Conservation (phyloP, 1,140 invertebrate species). For the Archegozetes longisetosus region DNA sequence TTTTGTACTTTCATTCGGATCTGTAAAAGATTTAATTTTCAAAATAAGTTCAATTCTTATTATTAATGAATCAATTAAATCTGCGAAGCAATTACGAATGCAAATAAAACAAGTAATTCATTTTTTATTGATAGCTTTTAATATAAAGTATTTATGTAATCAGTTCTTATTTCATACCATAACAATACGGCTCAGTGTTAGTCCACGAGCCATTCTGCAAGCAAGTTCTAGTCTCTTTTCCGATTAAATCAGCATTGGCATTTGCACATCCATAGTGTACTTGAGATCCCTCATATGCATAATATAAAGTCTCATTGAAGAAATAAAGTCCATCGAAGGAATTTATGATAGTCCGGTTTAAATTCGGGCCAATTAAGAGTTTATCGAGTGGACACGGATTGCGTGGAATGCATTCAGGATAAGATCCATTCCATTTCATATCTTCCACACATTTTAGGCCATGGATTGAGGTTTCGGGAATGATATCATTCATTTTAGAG, state of each 20-base stretch:
- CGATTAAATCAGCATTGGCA: not conserved
- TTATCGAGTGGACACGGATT: slow-evolving; percentile 1
- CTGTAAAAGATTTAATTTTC: too few species aligned
- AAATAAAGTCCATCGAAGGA: not conserved
- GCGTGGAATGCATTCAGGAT: slow-evolving; percentile 1
- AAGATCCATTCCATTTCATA: slow-evolving; percentile 9
- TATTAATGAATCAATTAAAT: too few species aligned
- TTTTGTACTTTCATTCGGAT: too few species aligned
- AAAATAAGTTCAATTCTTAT: too few species aligned
- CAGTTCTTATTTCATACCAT: too few species aligned
- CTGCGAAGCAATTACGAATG: too few species aligned
- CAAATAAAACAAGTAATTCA: too few species aligned
- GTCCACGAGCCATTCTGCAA: not conserved
- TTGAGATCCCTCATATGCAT: slow-evolving; percentile 2
- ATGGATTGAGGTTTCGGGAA: not conserved
- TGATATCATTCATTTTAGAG: not conserved
- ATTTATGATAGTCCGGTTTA: not conserved
- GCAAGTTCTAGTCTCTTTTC: slow-evolving; percentile 3
- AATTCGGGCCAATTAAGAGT: not conserved
- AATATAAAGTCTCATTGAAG: slow-evolving; percentile 1
- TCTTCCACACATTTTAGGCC: slow-evolving; percentile 3
- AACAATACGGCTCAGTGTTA: slow-evolving; percentile 1
- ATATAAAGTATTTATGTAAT: too few species aligned
- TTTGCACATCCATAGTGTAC: not conserved
- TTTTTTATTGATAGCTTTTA: too few species aligned